Evolutionary conservation across 2,888 invertebrate species (phyloP).

Genomic region (Molorchus minor): DNA sequence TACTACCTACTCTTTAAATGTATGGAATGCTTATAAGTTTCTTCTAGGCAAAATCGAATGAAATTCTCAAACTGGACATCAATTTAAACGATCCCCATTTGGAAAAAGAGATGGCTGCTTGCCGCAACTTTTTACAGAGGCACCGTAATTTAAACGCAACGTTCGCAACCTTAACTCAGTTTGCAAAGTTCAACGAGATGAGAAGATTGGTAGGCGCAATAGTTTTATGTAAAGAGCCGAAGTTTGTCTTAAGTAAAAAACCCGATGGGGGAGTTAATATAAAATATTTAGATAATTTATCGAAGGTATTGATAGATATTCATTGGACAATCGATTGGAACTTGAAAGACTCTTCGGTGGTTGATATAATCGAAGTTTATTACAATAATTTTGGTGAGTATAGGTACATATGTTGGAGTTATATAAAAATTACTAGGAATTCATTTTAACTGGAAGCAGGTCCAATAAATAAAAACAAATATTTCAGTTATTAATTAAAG

Average conservation of each 20-base stretch:
- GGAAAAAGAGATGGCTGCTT: slow-evolving; percentile 32
- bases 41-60: slow-evolving; percentile 36
- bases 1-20: slow-evolving; percentile 1
- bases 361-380: slow-evolving; percentile 39
- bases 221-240: slow-evolving; percentile 33
- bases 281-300: slow-evolving; percentile 31
- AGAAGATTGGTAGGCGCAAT: slow-evolving; percentile 36
- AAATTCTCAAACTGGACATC: slow-evolving; percentile 40
- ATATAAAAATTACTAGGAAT: no score
- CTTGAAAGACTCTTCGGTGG: slow-evolving; percentile 35
- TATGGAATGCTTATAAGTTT: neutral
- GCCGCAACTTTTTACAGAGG: slow-evolving; percentile 39
- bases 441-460: no score
- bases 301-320: slow-evolving; percentile 27
- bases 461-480: no score
- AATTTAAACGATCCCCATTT: slow-evolving; percentile 25
- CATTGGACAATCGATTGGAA: slow-evolving; percentile 38
- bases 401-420: neutral
- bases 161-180: slow-evolving; percentile 34
- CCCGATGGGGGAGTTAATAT: slow-evolving; percentile 28
- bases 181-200: slow-evolving; percentile 36
- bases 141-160: slow-evolving; percentile 37
- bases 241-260: slow-evolving; percentile 23
- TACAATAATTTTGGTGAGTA: slow-evolving; percentile 38
- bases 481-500: no score